Evolutionary conservation across 1,140 invertebrate species (phyloP).

Genomic region (Drosophila teissieri): DNA sequence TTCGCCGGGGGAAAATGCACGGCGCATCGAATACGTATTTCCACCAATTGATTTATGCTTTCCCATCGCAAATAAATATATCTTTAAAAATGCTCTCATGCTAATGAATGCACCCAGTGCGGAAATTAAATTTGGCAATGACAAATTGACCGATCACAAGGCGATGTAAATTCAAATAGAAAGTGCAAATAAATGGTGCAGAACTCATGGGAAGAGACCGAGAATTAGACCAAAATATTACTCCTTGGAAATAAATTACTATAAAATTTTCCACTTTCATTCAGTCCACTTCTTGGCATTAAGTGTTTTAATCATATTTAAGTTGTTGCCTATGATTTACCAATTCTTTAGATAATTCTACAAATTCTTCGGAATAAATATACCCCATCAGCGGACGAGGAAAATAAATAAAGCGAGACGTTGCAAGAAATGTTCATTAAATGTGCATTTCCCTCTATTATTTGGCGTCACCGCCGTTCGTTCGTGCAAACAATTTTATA

Average conservation of each 20-base stretch:
- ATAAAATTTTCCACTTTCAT: not conserved
- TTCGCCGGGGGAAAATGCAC: not conserved
- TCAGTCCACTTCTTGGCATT: not conserved
- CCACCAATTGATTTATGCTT: conserved; percentile 35
- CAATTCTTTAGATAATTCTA: no score
- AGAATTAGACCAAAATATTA: not conserved
- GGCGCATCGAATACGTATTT: conserved; percentile 5
- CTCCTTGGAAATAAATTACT: not conserved
- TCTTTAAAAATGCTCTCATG: conserved; percentile 19
- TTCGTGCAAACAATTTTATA: conserved; percentile 42
- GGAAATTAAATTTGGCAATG: conserved; percentile 56
- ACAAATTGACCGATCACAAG: conserved; percentile 47
- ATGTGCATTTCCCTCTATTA: conserved; percentile 29
- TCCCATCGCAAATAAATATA: conserved; percentile 5
- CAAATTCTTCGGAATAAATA: no score
- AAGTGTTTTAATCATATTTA: not conserved
- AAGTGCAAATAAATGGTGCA: conserved; percentile 12
- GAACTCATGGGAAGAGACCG: not conserved
- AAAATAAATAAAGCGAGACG: conserved; percentile 3
- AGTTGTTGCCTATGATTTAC: not conserved
- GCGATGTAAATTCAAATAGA: conserved; percentile 15
- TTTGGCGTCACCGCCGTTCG: conserved; percentile 20
- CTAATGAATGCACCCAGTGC: conserved; percentile 14
- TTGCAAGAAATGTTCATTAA: conserved; percentile 31
- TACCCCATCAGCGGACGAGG: no score